phyloP scores from a whole-genome alignment of 2,797 vertebrate species.

The Thaleichthys pacificus region DNA sequence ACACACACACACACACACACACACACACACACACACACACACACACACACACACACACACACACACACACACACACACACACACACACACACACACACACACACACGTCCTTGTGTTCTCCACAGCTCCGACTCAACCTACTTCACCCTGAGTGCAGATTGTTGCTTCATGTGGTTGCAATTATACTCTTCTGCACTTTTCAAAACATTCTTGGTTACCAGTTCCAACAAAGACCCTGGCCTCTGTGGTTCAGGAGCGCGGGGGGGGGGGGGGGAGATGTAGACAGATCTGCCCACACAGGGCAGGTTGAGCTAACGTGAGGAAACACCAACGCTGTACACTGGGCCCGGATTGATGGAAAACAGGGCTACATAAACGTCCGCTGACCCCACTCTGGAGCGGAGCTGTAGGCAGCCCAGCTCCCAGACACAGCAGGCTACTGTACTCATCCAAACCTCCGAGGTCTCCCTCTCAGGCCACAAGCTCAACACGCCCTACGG shows the following conservation, averaged over 20 bases:
- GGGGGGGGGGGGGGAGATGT: neutral
- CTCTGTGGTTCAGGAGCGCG: conserved; percentile 51
- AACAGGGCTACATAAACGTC: conserved; percentile 33
- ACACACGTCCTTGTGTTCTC: conserved; percentile 6
- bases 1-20: conserved; percentile 10
- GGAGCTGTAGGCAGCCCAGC: conserved; percentile 7
- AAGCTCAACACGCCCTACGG: neutral
- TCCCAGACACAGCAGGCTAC: conserved; percentile 21
- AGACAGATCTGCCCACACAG: conserved; percentile 35
- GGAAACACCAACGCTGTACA: conserved; percentile 44
- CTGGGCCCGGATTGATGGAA: neutral
- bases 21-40: conserved; percentile 10
- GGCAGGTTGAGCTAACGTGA: conserved; percentile 39
- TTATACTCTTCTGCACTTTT: conserved; percentile 58
- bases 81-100: conserved; percentile 7
- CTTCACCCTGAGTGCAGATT: conserved; percentile 52
- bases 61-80: conserved; percentile 7
- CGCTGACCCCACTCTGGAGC: conserved; percentile 39
- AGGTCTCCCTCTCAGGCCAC: conserved; percentile 9
- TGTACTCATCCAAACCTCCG: conserved; percentile 20
- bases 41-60: conserved; percentile 7
- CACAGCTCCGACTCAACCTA: conserved; percentile 28
- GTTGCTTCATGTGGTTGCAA: conserved; percentile 71
- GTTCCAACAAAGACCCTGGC: conserved; percentile 59
- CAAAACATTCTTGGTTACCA: conserved; percentile 60